Evolutionary conservation across 2,888 invertebrate species (phyloP).

Genomic region (Hololepta plana): DNA sequence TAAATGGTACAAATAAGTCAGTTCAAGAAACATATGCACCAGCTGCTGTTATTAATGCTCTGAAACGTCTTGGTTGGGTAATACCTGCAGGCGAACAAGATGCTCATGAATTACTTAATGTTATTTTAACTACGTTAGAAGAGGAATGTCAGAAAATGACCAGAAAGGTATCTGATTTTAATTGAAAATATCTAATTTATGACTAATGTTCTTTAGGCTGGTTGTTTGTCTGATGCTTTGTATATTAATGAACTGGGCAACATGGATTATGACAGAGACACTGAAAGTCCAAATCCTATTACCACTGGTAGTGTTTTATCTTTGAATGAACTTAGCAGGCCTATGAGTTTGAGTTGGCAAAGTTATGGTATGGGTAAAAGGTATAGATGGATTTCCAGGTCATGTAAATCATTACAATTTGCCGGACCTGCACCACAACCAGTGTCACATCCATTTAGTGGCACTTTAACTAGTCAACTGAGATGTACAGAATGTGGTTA

Average conservation of each 20-base stretch:
- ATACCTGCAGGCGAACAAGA: conserved; percentile 85
- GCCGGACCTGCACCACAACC: conserved; percentile 29
- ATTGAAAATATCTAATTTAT: too few relatives aligned
- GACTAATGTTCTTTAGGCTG: conserved; percentile 29
- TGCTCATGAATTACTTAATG: conserved; percentile 83
- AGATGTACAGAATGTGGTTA: conserved; percentile 53
- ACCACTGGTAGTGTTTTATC: conserved; percentile 23
- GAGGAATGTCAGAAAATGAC: conserved; percentile 54
- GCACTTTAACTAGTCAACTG: conserved; percentile 58
- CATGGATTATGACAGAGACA: conserved; percentile 25
- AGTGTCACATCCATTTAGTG: conserved; percentile 50
- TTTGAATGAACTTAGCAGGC: conserved; percentile 24
- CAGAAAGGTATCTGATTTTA: conserved; percentile 30
- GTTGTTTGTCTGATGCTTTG: conserved; percentile 59
- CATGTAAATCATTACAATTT: conserved; percentile 33
- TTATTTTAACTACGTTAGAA: conserved; percentile 75
- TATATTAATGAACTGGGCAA: conserved; percentile 34
- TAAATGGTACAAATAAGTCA: conserved; percentile 53
- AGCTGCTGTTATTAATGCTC: conserved; percentile 50
- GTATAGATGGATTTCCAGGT: conserved; percentile 23
- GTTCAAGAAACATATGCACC: conserved; percentile 45
- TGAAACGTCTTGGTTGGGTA: conserved; percentile 66
- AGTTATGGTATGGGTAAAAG: conserved; percentile 6
- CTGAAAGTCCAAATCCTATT: conserved; percentile 14
- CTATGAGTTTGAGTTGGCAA: conserved; percentile 17